Conservation (phyloP, 2,888 invertebrate genomes). For the Mimumesa dahlbomi region DNA sequence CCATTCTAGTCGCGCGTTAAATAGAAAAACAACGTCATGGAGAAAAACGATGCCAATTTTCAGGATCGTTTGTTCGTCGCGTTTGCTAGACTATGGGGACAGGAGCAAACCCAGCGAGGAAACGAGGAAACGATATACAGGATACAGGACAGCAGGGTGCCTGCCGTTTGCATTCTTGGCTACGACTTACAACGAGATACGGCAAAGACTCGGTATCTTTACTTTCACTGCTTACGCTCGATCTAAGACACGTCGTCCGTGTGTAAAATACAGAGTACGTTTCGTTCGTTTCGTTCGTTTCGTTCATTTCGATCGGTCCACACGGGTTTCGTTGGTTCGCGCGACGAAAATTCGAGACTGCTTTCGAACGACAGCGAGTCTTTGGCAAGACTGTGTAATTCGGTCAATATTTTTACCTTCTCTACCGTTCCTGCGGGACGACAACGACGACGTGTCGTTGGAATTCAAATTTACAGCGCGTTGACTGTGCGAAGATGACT, state of each 20-base stretch:
- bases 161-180: no score
- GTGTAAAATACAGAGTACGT: conserved; percentile 30
- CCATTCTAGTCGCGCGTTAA: no score
- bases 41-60: no score
- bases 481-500: conserved; percentile 32
- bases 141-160: no score
- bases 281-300: conserved; percentile 3
- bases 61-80: no score
- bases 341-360: neutral
- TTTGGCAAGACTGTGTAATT: neutral
- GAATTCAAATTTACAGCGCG: conserved; percentile 43
- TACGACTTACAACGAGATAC: conserved; percentile 50
- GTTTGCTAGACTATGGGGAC: no score
- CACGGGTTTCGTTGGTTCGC: no score
- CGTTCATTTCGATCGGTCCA: conserved; percentile 26
- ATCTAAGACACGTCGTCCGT: conserved; percentile 44
- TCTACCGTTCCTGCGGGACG: neutral
- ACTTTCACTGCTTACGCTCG: conserved; percentile 70
- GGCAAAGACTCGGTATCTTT: conserved; percentile 59
- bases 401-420: conserved; percentile 26
- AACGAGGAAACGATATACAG: no score
- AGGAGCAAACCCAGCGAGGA: no score
- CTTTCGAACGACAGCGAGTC: neutral
- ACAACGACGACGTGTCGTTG: conserved; percentile 9
- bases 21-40: no score